Evolutionary conservation across 2,888 invertebrate genomes (phyloP), one percentile per base, ranked within the genome.

Genomic region (Eumerus sabulonum): DNA sequence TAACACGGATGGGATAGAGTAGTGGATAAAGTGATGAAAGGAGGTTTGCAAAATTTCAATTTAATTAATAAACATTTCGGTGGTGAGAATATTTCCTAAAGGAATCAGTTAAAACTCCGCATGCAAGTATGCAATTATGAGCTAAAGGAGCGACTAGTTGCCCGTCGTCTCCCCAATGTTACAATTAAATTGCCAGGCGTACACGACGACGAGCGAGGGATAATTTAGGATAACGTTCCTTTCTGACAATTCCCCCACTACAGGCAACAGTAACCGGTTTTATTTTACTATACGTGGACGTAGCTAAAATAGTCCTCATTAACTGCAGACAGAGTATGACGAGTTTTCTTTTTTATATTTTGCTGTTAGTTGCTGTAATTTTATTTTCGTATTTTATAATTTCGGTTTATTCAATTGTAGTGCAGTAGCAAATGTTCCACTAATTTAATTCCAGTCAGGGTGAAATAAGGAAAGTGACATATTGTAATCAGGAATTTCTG

Each of bases 41-140:
- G 19, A 19, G 40, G 13, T 60, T 4, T 38, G 36, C 18, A 18
- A 45, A 47, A 19, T 17, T 60, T 47, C 36, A 68, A 63, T 63
- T 77, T 50, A 73, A 73, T 77, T 59, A 68, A 67, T 67, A 48
- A 63, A 73, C 67, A 67, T 67, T 66, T 54, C 60, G 42, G 42
- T 47, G 59, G 53, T 11, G 40, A 51, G 27, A 27, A 53, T 9
- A 16, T 63, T 60, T 40, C 44, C 36, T 54, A 56, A 67, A 42
- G 19, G 11, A 60, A 40, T 44, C 53, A 59, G 38, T 60, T 50
- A 35, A 59, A 48, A 44, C 27, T 68, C 42, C 5, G 62, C 53
- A 42, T 63, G 36, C 63, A 70, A 51, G 19, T 27, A 12, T 35
- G 16, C 36, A 45, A 42, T 51, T 62, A 50, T 38, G 12, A 35